Conservation (phyloP, 2,797 vertebrate species). For the Hypotaenidia philippensis region DNA sequence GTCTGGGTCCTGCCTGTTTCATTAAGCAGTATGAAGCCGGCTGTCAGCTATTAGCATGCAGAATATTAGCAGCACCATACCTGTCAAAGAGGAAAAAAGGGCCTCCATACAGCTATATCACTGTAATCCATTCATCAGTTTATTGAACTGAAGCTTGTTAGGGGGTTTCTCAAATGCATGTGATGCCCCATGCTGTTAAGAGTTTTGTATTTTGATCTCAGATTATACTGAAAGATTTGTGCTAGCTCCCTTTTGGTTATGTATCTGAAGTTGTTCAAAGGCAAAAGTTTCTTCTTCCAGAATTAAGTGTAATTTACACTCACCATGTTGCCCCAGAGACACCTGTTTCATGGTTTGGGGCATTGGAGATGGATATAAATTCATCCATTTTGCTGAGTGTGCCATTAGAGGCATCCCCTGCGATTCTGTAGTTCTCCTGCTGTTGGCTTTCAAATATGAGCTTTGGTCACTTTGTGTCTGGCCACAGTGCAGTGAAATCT, state of each 20-base stretch:
- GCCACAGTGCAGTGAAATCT: background rate
- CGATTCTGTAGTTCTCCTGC: background rate
- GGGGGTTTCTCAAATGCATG: background rate
- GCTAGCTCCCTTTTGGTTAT: background rate
- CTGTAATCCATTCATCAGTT: slow-evolving; percentile 42
- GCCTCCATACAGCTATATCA: background rate
- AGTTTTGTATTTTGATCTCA: slow-evolving; percentile 45
- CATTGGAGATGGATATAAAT: background rate
- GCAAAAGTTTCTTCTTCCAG: background rate
- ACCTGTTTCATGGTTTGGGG: background rate
- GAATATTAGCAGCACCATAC: slow-evolving; percentile 25
- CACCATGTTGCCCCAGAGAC: background rate
- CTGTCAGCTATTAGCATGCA: slow-evolving; percentile 18
- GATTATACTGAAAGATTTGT: slow-evolving; percentile 36
- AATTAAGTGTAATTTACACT: background rate
- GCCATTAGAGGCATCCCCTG: background rate
- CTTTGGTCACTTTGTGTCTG: background rate
- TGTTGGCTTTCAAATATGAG: background rate
- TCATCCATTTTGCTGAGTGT: background rate
- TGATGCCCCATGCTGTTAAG: background rate
- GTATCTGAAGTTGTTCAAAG: slow-evolving; percentile 29
- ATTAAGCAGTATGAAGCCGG: background rate
- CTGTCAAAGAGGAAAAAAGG: slow-evolving; percentile 20
- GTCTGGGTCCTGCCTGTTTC: slow-evolving; percentile 33
- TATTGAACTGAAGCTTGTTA: slow-evolving; percentile 40